Base-by-base conservation (phyloP, 2,797 vertebrate species). In the Crax fasciolata region DNA sequence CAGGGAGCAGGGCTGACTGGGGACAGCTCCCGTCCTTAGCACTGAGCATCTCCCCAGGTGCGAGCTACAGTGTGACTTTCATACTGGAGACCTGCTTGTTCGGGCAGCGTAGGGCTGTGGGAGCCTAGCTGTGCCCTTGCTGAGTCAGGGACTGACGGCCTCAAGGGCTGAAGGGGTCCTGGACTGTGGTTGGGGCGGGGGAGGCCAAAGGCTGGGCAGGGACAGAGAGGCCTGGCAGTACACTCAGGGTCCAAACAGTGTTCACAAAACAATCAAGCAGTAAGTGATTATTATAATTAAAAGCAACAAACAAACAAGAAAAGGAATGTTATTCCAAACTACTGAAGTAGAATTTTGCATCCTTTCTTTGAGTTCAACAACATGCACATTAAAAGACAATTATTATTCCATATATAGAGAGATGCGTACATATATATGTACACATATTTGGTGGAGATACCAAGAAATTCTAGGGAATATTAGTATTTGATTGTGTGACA, bases 101-200 rank as follows among this genome's bases (percentile, higher is more conserved):
- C 30, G 30, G 19, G 39, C 5, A 32, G 12, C 8, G 10, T 14
- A 32, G 8, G 8, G 23, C 9, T 14, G 17, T 8, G 28, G 44
- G 28, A 9, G 27, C 9, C 49, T 9, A 46, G 25, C 25, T 38
- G 48, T 2, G 1, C 27, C 6, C 4, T 20, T 0, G 0, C 51
- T 57, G 43, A 8, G 27, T 10, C 21, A 46, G 38, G n/a, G 8
- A 12, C 39, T 62, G n/a, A 25, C 0, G 5, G 25, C 10, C 11
- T 46, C 21, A 16, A 15, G n/a, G 14, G 21, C 38, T n/a, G 27
- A 30, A 11, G n/a, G 13, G 3, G 0, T 51, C 38, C 23, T 12
- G 4, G 35, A 9, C 25, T 28, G 79, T 28, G 14, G 46, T 19
- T 8, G 7, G 2, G 6, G 30, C 3, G 11, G 8, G 6, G 14